A percentile compares a stretch with the other conserved stretches of the same genome.
These are phyloP conservation scores for Heteractis magnifica DNA, from an alignment of 92 coral and sea anemone genomes.

Conservation along the genomic window DNA sequence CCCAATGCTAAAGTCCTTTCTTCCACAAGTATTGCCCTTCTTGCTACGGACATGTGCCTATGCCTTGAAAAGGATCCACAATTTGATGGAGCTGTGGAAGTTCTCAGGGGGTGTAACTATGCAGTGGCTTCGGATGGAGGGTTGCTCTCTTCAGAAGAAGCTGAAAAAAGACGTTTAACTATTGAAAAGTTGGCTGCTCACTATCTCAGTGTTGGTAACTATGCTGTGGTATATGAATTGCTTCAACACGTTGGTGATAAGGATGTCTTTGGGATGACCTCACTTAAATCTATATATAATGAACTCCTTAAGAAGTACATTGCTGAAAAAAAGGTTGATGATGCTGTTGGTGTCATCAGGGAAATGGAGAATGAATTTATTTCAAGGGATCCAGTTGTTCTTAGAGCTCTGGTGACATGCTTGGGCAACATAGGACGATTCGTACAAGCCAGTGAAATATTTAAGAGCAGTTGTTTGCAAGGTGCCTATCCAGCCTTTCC, in stretches of 20 bases:
- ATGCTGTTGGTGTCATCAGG: conserved; percentile 40
- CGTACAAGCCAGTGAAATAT: conserved; percentile 54
- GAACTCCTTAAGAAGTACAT: conserved; percentile 50
- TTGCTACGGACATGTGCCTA: conserved; percentile 77
- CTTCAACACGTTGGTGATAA: conserved; percentile 57
- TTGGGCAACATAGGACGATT: conserved; percentile 52
- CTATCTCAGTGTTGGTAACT: conserved; percentile 33
- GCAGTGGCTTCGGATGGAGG: conserved; percentile 44
- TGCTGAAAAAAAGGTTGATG: conserved; percentile 43
- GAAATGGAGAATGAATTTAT: conserved; percentile 56
- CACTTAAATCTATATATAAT: conserved; percentile 52
- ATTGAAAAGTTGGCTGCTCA: conserved; percentile 42
- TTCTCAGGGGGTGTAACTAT: conserved; percentile 64
- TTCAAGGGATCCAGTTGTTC: conserved; percentile 51
- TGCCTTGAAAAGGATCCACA: conserved; percentile 50
- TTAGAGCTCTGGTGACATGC: conserved; percentile 63
- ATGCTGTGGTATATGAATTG: conserved; percentile 46
- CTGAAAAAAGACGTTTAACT: conserved; percentile 45
- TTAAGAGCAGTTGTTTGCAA: conserved; percentile 54
- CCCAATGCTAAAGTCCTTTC: conserved; percentile 41
- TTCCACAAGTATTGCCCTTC: conserved; percentile 51
- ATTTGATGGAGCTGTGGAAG: conserved; percentile 67
- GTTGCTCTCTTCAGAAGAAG: conserved; percentile 46
- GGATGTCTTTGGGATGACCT: conserved; percentile 52
- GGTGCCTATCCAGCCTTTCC: conserved; percentile 62